phyloP scores from a whole-genome alignment of 2,113 vertebrate species.

The Coracopsis vasa region DNA sequence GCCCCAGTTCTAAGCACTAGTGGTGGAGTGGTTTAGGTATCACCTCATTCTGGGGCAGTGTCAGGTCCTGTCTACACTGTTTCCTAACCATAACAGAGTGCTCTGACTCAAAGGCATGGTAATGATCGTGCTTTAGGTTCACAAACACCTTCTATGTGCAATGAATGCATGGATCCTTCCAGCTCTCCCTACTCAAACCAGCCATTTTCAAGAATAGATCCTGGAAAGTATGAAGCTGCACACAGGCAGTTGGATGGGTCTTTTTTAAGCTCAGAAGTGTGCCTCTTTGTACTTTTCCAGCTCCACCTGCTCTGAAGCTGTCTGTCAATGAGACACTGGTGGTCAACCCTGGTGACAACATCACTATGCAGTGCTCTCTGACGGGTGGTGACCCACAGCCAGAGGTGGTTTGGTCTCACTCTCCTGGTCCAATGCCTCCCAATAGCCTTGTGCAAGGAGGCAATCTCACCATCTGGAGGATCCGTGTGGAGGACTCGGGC shows the following conservation, averaged over 20 bases:
- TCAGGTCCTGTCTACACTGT: background rate
- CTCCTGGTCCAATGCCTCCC: slow-evolving; percentile 81
- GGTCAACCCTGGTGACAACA: slow-evolving; percentile 91
- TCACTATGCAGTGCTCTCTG: slow-evolving; percentile 89
- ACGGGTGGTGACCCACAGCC: slow-evolving; percentile 85
- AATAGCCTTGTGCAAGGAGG: slow-evolving; percentile 82
- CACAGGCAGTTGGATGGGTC: background rate
- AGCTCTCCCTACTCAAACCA: background rate
- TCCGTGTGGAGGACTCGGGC: slow-evolving; percentile 84
- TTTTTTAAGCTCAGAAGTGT: background rate
- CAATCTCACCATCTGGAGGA: slow-evolving; percentile 82
- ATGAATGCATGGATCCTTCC: background rate
- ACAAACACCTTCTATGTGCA: background rate
- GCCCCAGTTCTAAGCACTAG: background rate
- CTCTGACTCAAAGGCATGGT: background rate
- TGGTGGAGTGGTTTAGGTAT: background rate
- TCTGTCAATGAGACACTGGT: slow-evolving; percentile 91
- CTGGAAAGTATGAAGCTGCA: background rate
- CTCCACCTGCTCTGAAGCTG: slow-evolving; percentile 79
- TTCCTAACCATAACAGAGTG: background rate
- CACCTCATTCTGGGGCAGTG: background rate
- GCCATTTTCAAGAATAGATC: background rate
- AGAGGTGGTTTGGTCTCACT: slow-evolving; percentile 88
- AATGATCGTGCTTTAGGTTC: background rate
- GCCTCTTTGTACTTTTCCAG: slow-evolving; percentile 35